Evolutionary conservation across 1,140 invertebrate genomes (phyloP), one percentile per base, ranked within the genome.

Genomic region (Panagrolaimus sp.): DNA sequence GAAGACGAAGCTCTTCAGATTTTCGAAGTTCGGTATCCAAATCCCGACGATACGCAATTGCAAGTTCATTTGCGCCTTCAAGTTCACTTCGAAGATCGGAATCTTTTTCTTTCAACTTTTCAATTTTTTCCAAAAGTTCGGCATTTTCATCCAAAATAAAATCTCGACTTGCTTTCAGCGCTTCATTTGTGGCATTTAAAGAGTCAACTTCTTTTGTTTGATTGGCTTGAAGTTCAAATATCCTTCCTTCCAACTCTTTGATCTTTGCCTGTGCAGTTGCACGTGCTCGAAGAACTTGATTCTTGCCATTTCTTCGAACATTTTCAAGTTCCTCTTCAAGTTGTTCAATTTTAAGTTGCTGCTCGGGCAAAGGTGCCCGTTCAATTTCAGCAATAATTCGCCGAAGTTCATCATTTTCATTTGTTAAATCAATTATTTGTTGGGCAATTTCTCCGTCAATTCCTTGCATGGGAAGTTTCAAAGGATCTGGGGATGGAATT

Each of bases 101-200:
- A 12, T 71, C 43, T 67, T 82, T 83, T 21, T 71, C 70, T 55
- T 73, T 80, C 12, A 70, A 65, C 15, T 45, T 43, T 48, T 71
- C 67, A 14, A 83, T 63, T 69, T 83, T 73, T 9, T 83, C 71
- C 14, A 76, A 43, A 1, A 82, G 68, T n/a, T 70, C 63, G 9
- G 62, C 71, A 58, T 82, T 82, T 58, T 82, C 81, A 24, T 69
- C 63, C 28, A 82, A 67, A 28, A 73, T 68, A 77, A 81, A 82
- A 38, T 83, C 78, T 10, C 80, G 64, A 14, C 76, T 76, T 0
- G 65, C 69, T 32, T 81, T 80, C 10, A 82, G 72, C 28, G 71
- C 71, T 14, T 80, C 81, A 45, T 70, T 75, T 10, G 68, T 66
- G 15, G 73, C 71, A 47, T 69, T 58, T 14, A 82, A 65, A 32